phyloP scores from a whole-genome alignment of 37 sponge, comb jelly and placozoan species.

The Hexactinellida sp. region DNA sequence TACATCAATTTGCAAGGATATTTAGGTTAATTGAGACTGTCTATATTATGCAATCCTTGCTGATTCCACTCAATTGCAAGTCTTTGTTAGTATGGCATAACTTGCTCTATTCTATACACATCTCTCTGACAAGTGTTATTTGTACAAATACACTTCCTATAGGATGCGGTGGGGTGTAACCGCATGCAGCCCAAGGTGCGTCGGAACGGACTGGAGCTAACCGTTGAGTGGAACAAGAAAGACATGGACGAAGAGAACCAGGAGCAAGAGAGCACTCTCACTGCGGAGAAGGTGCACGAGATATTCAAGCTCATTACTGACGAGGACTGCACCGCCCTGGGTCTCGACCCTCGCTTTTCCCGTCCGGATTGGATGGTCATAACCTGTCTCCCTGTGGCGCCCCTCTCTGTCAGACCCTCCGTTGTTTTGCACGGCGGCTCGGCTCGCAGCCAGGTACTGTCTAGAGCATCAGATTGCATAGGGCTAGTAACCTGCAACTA shows the following conservation, averaged over 20 bases:
- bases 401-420: constrained; percentile 87
- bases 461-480: neutral
- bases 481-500: neutral
- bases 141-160: neutral
- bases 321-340: constrained; percentile 73
- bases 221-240: constrained; percentile 85
- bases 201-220: constrained; percentile 68
- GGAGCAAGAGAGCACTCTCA: constrained; percentile 78
- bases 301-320: constrained; percentile 90
- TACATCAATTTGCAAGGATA: too few relatives aligned
- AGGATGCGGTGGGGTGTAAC: constrained; percentile 82
- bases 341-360: constrained; percentile 72
- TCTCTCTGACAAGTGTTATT: neutral
- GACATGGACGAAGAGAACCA: constrained; percentile 76
- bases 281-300: constrained; percentile 83
- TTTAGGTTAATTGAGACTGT: too few relatives aligned
- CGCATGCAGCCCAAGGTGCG: constrained; percentile 72
- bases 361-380: constrained; percentile 98
- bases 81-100: too few relatives aligned
- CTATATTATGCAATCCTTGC: too few relatives aligned
- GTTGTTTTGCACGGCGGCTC: constrained; percentile 88
- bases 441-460: constrained; percentile 62
- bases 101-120: too few relatives aligned
- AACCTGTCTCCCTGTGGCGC: constrained; percentile 85
- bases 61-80: too few relatives aligned